Evolutionary conservation across 2,113 vertebrate genomes (phyloP), one percentile per base, ranked within the genome.

Genomic region (Heterotilapia buettikoferi): DNA sequence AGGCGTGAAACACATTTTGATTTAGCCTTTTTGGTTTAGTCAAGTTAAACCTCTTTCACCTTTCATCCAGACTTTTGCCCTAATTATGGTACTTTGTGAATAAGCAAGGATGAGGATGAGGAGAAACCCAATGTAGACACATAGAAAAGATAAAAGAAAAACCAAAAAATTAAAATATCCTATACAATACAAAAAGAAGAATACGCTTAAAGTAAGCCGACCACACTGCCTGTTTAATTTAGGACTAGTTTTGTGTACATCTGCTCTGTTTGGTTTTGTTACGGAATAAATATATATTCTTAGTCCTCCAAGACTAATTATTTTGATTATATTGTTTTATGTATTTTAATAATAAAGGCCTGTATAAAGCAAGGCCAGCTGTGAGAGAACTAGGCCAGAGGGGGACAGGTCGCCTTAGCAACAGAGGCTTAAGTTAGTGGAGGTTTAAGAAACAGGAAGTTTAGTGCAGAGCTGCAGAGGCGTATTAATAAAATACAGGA

Each of bases 161-260:
- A 21, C 0, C 3, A n/a, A 68, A 21, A 76, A 76, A 29, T 7
- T 2, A 29, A 50, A 78, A 50, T 31, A 29, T 12, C 71, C 18
- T 13, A 50, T 50, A 31, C 4, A 31, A 50, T 47, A 47, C 0
- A 31, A 50, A 50, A 29, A 29, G 24, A 47, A 76, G 16, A 50
- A 76, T 1, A 50, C 11, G 14, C 68, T 45, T 26, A 76, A 47
- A 76, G 40, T 45, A 45, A 29, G 21, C 40, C 4, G 21, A 47
- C 40, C 21, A 73, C 40, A 18, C 40, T 47, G 9, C 40, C 40
- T 11, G 40, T 47, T 29, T 76, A 11, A 73, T 47, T 29, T 50
- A 29, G 6, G 40, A 0, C 21, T 29, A 47, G 9, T 31, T 0
- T 50, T 78, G 4, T 50, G 43, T n/a, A 31, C 16, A 78, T 78